Conservation (phyloP, 1,140 invertebrate species). For the Papilio xuthus region DNA sequence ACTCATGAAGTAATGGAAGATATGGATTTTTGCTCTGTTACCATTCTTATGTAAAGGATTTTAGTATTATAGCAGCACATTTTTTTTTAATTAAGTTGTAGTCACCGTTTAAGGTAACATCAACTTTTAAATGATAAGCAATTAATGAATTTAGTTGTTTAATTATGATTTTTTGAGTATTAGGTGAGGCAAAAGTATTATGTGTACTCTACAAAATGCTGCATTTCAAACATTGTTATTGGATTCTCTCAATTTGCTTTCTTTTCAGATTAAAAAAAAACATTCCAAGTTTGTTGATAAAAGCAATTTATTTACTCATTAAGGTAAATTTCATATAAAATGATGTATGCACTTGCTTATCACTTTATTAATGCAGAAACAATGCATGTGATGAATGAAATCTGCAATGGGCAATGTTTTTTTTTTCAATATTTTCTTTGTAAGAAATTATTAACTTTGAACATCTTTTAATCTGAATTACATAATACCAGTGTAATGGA, state of each 20-base stretch:
- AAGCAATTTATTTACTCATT: slow-evolving; percentile 21
- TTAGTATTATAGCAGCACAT: not conserved
- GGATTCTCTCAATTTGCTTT: slow-evolving; percentile 22
- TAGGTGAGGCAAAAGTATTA: not conserved
- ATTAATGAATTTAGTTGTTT: not conserved
- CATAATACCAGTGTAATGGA: not conserved
- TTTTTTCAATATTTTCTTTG: not conserved
- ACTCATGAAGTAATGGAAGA: not conserved
- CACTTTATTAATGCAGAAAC: slow-evolving; percentile 7
- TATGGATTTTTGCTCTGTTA: not conserved
- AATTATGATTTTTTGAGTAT: not conserved
- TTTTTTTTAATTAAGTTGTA: not conserved
- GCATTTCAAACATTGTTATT: not conserved
- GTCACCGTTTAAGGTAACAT: not conserved
- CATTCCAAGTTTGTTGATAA: slow-evolving; percentile 39
- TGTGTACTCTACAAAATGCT: not conserved
- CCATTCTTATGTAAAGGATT: not conserved
- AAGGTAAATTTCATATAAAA: slow-evolving; percentile 27
- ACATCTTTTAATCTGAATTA: not conserved
- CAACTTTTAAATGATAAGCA: not conserved
- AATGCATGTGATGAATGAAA: not conserved
- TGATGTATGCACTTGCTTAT: not conserved
- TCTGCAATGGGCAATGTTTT: not conserved
- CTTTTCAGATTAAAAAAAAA: slow-evolving; percentile 34
- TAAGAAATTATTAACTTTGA: not conserved